Evolutionary conservation across 2,888 invertebrate genomes (phyloP).

Genomic region (Tipula helvola): DNA sequence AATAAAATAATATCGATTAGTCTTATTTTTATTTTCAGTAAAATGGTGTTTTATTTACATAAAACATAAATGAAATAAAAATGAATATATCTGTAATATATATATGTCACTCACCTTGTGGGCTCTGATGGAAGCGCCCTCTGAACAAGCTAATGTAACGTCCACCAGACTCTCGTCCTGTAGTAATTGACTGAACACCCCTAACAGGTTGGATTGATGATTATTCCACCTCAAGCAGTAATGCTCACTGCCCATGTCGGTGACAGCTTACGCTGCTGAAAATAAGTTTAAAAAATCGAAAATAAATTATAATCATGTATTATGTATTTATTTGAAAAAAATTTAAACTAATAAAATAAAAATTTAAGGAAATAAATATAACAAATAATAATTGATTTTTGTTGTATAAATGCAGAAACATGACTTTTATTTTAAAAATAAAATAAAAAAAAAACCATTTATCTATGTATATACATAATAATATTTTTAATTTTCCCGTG

Average conservation of each 20-base stretch:
- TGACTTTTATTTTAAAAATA: background rate
- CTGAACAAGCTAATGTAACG: slow-evolving; percentile 93
- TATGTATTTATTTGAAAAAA: background rate
- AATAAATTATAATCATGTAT: background rate
- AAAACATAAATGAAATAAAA: too few species aligned
- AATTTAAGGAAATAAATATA: background rate
- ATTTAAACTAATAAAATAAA: background rate
- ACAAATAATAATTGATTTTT: background rate
- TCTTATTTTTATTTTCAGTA: too few species aligned
- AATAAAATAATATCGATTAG: too few species aligned
- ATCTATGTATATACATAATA: background rate
- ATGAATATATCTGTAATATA: background rate
- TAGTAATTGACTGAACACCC: slow-evolving; percentile 91
- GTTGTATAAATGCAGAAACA: background rate
- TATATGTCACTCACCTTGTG: slow-evolving; percentile 50
- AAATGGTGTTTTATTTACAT: too few species aligned
- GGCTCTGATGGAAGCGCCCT: slow-evolving; percentile 88
- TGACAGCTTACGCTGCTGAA: slow-evolving; percentile 69
- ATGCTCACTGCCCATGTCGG: slow-evolving; percentile 97
- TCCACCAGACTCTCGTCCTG: slow-evolving; percentile 93
- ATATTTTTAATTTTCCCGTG: background rate
- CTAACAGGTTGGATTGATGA: slow-evolving; percentile 96
- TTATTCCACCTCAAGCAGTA: slow-evolving; percentile 98
- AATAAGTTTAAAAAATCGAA: slow-evolving; percentile 14
- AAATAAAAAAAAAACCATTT: background rate